These are phyloP conservation scores for Magallana nippona DNA, from an alignment of 2,888 invertebrate genomes.

Conservation along the genomic window DNA sequence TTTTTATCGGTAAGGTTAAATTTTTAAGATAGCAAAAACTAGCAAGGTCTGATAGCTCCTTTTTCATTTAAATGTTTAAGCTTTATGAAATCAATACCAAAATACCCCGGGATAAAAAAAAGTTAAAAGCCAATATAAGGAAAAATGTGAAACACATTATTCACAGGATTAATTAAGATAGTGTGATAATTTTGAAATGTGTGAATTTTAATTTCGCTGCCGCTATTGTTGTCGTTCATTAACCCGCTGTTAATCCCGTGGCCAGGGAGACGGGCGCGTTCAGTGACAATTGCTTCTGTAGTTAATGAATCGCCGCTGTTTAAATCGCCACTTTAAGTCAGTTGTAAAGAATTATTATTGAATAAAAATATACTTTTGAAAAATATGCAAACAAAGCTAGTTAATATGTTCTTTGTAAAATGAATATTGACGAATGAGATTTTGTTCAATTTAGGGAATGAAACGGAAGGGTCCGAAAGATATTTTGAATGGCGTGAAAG, in stretches of 20 bases:
- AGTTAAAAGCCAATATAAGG: background rate
- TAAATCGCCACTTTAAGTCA: background rate
- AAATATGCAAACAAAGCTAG: background rate
- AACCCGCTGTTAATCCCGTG: background rate
- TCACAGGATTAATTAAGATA: background rate
- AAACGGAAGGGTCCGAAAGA: no score
- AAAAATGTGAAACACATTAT: background rate
- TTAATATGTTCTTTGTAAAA: background rate
- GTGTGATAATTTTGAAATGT: background rate
- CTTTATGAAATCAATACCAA: background rate
- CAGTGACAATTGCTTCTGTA: background rate
- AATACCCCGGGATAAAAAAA: background rate
- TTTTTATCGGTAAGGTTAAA: background rate
- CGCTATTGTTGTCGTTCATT: background rate
- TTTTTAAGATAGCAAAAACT: background rate
- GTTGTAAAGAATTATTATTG: slow-evolving; percentile 24
- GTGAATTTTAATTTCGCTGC: background rate
- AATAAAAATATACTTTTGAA: slow-evolving; percentile 1
- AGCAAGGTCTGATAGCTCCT: background rate
- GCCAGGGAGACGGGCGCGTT: slow-evolving; percentile 11
- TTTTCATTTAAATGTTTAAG: background rate
- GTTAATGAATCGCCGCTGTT: background rate
- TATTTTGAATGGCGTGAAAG: background rate
- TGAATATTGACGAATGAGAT: background rate
- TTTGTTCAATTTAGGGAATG: background rate